These are phyloP conservation scores for Deladenus siricidicola DNA, from an alignment of 2,888 invertebrate species.

Conservation along the genomic window DNA sequence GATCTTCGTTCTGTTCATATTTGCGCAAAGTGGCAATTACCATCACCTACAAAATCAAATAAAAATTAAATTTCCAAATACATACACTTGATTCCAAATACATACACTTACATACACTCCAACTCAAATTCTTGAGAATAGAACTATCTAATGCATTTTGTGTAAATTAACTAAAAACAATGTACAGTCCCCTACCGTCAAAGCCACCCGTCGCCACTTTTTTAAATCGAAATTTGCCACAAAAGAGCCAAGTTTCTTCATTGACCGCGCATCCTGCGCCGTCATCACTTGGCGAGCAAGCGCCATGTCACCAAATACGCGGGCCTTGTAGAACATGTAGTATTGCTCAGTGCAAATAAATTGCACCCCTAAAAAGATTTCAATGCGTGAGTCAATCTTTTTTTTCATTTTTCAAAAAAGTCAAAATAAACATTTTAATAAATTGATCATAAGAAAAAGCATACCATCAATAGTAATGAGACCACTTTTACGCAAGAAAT, in stretches of 20 bases:
- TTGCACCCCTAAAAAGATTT: conserved; percentile 17
- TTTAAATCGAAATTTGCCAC: conserved; percentile 20
- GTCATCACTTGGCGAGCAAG: conserved; percentile 18
- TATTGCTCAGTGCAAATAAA: conserved; percentile 26
- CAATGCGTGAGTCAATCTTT: no score
- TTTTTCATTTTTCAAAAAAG: no score
- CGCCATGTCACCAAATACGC: conserved; percentile 16
- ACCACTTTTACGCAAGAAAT: neutral
- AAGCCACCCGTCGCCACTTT: conserved; percentile 11
- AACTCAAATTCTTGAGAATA: no score
- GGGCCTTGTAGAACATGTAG: conserved; percentile 25
- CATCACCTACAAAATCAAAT: conserved; percentile 10
- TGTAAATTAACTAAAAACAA: neutral
- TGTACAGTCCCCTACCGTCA: conserved; percentile 1
- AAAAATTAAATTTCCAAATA: neutral
- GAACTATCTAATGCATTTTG: no score
- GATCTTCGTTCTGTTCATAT: conserved; percentile 13
- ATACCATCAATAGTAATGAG: neutral
- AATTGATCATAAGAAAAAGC: neutral
- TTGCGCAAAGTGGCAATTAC: conserved; percentile 11
- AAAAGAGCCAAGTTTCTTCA: conserved; percentile 19
- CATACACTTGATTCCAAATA: neutral
- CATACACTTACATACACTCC: no score
- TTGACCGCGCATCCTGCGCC: conserved; percentile 14
- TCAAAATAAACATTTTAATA: neutral